Conservation (phyloP, 2,888 invertebrate genomes). For the Acholoe squamosa region DNA sequence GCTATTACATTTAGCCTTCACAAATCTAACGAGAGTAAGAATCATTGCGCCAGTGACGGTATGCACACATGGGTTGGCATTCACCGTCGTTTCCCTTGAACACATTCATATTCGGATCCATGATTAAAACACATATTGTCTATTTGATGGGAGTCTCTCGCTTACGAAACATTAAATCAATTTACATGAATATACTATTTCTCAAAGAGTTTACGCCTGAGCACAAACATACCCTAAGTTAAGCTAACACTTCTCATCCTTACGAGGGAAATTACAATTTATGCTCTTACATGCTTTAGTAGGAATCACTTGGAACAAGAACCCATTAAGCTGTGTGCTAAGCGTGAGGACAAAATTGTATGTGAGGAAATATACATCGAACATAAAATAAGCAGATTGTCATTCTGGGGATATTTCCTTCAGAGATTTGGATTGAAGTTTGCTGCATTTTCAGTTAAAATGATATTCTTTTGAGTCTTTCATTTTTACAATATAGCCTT, state of each 20-base stretch:
- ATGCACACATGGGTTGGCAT: background rate
- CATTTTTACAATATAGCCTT: background rate
- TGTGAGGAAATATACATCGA: background rate
- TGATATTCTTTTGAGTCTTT: background rate
- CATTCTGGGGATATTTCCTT: background rate
- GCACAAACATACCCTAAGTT: background rate
- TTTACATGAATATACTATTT: background rate
- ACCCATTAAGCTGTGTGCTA: background rate
- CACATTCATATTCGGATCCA: background rate
- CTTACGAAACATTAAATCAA: background rate
- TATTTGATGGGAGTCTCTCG: background rate
- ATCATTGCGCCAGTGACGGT: background rate
- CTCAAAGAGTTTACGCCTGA: background rate
- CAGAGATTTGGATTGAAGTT: background rate
- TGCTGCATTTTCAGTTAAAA: background rate
- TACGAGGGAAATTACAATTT: background rate
- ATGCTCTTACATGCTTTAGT: background rate
- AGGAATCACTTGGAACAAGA: background rate
- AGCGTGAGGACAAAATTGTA: background rate
- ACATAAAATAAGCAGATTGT: background rate
- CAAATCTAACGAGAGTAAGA: background rate
- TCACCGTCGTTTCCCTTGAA: background rate
- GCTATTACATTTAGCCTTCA: background rate
- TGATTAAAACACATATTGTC: background rate
- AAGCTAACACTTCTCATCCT: slow-evolving; percentile 30